These are phyloP conservation scores for Panurus biarmicus DNA, from an alignment of 2,113 vertebrate species.

Conservation along the genomic window DNA sequence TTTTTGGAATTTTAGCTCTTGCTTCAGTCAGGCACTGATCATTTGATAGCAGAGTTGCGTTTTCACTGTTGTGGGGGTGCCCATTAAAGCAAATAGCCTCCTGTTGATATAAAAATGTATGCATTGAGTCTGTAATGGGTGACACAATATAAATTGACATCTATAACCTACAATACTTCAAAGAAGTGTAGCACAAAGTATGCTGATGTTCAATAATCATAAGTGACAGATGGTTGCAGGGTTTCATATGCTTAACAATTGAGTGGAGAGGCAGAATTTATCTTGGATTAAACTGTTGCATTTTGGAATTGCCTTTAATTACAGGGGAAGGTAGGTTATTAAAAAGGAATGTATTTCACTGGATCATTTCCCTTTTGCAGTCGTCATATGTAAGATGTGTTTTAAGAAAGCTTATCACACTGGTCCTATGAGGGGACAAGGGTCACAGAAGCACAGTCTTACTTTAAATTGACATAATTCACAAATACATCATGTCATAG, in stretches of 20 bases:
- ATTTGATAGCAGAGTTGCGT: not conserved
- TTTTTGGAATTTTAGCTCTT: not conserved
- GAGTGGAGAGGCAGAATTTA: not conserved
- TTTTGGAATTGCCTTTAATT: constrained; percentile 1
- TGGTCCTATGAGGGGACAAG: not conserved
- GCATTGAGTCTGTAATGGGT: not conserved
- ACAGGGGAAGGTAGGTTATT: not conserved
- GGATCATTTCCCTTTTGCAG: not conserved
- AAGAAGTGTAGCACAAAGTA: not conserved
- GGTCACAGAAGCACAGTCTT: not conserved
- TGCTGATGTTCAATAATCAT: not conserved
- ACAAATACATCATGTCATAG: not conserved
- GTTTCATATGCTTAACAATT: not conserved
- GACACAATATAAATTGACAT: not conserved
- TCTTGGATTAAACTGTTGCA: not conserved
- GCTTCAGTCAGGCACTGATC: not conserved
- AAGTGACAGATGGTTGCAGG: not conserved
- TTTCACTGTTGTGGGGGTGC: not conserved
- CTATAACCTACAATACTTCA: not conserved
- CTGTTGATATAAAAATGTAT: not conserved
- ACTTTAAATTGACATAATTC: not conserved
- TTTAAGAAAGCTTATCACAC: not conserved
- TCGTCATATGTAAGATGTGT: not conserved
- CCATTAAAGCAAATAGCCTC: not conserved
- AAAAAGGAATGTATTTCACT: not conserved